These are phyloP conservation scores for Globodera ellingtonae DNA, from an alignment of 1,140 invertebrate genomes.

Conservation along the genomic window DNA sequence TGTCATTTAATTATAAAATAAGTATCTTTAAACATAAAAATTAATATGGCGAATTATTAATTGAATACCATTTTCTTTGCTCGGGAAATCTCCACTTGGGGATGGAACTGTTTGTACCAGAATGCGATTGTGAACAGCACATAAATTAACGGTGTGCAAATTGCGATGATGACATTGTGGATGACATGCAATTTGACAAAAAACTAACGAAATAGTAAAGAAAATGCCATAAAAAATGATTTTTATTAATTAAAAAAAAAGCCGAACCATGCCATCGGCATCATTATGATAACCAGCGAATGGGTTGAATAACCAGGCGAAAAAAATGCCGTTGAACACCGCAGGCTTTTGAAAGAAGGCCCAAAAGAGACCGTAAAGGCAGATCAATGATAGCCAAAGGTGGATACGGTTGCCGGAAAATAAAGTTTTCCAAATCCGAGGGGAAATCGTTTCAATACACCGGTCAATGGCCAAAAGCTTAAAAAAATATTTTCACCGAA, in stretches of 20 bases:
- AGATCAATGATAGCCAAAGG: slow-evolving; percentile 9
- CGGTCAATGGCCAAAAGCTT: slow-evolving; percentile 18
- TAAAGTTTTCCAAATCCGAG: background rate
- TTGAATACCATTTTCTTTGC: slow-evolving; percentile 11
- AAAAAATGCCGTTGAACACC: slow-evolving; percentile 29
- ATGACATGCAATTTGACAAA: background rate
- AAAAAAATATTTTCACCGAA: background rate
- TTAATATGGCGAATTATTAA: background rate
- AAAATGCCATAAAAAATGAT: background rate
- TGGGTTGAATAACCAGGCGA: slow-evolving; percentile 36
- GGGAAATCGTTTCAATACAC: slow-evolving; percentile 8
- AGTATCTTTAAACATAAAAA: background rate
- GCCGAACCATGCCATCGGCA: background rate
- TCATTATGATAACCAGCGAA: slow-evolving; percentile 12
- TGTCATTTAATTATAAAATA: too few relatives aligned
- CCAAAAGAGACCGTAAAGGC: slow-evolving; percentile 14
- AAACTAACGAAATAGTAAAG: background rate
- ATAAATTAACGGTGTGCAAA: slow-evolving; percentile 8
- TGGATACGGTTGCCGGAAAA: slow-evolving; percentile 13
- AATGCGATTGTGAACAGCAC: slow-evolving; percentile 10
- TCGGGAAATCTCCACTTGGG: background rate
- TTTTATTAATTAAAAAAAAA: background rate
- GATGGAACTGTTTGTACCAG: background rate
- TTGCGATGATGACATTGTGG: slow-evolving; percentile 6
- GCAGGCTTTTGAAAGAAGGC: slow-evolving; percentile 22